Conservation (phyloP, 2,113 vertebrate genomes). For the Odocoileus hemionus region DNA sequence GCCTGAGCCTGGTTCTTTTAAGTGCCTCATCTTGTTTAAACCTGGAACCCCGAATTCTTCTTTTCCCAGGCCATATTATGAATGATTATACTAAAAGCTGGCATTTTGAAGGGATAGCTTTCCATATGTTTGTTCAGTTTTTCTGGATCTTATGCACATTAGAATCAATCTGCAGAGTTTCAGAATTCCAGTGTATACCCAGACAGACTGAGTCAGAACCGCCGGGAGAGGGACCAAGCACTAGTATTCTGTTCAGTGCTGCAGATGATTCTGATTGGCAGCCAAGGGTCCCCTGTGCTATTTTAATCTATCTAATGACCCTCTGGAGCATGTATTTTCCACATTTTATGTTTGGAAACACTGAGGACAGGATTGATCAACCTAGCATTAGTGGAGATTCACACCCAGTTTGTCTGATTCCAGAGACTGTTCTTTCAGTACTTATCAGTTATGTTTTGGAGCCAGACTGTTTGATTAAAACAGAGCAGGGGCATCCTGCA, state of each 20-base stretch:
- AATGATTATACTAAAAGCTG: not conserved
- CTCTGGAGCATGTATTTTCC: not conserved
- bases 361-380: not conserved
- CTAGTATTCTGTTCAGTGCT: not conserved
- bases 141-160: not conserved
- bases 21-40: not conserved
- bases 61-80: not conserved
- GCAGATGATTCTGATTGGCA: too few relatives aligned
- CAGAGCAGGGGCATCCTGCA: not conserved
- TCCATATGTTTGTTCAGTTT: not conserved
- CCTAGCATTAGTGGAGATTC: not conserved
- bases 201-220: not conserved
- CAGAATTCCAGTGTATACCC: not conserved
- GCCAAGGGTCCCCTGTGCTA: not conserved
- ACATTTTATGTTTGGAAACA: not conserved
- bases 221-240: too few relatives aligned
- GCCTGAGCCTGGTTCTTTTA: not conserved
- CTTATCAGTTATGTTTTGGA: not conserved
- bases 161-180: not conserved
- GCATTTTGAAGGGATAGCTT: not conserved
- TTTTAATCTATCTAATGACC: not conserved
- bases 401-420: not conserved
- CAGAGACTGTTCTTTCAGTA: not conserved
- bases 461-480: not conserved
- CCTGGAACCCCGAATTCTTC: not conserved